These are phyloP conservation scores for Schrankia costaestrigalis DNA, from an alignment of 2,888 invertebrate genomes.

Conservation along the genomic window DNA sequence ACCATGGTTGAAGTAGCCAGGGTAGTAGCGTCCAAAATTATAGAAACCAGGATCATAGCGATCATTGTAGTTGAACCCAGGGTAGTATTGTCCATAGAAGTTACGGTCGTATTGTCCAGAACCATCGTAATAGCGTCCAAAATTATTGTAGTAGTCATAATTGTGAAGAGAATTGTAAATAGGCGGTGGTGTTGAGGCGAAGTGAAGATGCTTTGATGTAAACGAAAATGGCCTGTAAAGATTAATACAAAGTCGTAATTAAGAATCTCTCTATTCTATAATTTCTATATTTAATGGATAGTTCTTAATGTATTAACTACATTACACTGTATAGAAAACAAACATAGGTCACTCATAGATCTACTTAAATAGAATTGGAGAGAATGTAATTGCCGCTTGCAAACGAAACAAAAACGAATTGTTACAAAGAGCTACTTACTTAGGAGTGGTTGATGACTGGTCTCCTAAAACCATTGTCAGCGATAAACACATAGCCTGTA, in stretches of 20 bases:
- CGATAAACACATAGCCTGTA: constrained; percentile 58
- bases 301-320: no score
- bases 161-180: constrained; percentile 25
- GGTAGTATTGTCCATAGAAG: no score
- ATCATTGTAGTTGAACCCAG: constrained; percentile 19
- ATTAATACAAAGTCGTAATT: no score
- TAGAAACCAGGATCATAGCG: constrained; percentile 31
- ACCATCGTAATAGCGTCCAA: constrained; percentile 30
- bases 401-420: no score
- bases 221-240: constrained; percentile 15
- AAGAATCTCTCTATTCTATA: no score
- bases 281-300: no score
- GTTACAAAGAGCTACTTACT: background rate
- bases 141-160: constrained; percentile 22
- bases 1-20: constrained; percentile 41
- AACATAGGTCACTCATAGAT: no score
- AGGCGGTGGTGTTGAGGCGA: constrained; percentile 10
- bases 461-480: constrained; percentile 55
- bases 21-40: constrained; percentile 31
- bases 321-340: no score
- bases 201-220: constrained; percentile 12
- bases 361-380: no score
- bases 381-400: no score
- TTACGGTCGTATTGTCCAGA: constrained; percentile 35
- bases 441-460: background rate